Evolutionary conservation across 1,140 invertebrate genomes (phyloP).

Genomic region (Melanaphis sacchari): DNA sequence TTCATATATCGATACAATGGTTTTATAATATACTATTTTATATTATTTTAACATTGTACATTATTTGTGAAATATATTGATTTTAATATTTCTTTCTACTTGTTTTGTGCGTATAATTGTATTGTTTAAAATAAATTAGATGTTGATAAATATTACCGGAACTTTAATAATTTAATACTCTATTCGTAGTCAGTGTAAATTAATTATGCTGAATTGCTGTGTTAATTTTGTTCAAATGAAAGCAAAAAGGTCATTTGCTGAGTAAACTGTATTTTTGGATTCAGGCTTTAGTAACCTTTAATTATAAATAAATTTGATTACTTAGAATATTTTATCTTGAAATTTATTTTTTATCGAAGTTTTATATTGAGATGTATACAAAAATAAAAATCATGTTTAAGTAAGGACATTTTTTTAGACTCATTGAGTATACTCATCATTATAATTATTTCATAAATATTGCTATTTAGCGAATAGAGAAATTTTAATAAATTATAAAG

Average conservation of each 20-base stretch:
- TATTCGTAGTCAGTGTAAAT: background rate
- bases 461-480: too few species aligned
- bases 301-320: background rate
- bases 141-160: background rate
- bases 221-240: background rate
- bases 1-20: background rate
- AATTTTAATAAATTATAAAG: background rate
- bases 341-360: slow-evolving; percentile 15
- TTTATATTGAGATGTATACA: background rate
- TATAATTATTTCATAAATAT: too few species aligned
- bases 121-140: background rate
- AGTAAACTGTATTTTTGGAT: background rate
- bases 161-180: slow-evolving; percentile 22
- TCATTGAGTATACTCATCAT: background rate
- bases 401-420: background rate
- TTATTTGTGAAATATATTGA: background rate
- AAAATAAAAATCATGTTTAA: background rate
- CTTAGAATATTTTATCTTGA: slow-evolving; percentile 2
- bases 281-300: background rate
- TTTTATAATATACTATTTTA: too few species aligned
- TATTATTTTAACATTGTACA: background rate
- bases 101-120: background rate
- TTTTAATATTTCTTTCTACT: background rate
- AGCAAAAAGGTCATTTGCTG: slow-evolving; percentile 18
- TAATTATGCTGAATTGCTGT: slow-evolving; percentile 18